Conservation (phyloP, 2,113 vertebrate genomes). For the Menidia beryllina region DNA sequence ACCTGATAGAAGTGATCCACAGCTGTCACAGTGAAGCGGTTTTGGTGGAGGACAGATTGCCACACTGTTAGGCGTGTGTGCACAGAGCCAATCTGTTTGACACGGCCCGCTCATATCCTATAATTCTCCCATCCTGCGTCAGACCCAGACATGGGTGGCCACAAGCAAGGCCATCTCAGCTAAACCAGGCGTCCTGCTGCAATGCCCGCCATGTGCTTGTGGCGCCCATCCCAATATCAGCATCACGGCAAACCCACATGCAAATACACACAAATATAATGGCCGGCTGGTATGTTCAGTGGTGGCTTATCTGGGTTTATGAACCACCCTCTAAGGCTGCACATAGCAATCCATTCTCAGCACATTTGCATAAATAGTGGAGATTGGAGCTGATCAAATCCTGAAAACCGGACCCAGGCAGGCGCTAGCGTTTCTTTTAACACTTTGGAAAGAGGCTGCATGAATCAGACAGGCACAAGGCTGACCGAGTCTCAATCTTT, state of each 20-base stretch:
- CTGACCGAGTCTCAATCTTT: conserved; percentile 39
- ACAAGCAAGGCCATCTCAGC: background rate
- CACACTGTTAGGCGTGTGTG: background rate
- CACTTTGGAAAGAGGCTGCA: conserved; percentile 2
- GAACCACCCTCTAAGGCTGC: conserved; percentile 3
- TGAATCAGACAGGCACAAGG: conserved; percentile 44
- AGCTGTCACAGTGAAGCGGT: conserved; percentile 16
- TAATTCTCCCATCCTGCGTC: conserved; percentile 3
- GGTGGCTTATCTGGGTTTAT: conserved; percentile 33
- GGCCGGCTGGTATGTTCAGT: background rate
- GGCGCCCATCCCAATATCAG: conserved; percentile 18
- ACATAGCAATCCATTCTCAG: conserved; percentile 35
- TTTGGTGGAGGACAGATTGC: conserved; percentile 12
- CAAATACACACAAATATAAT: conserved; percentile 28
- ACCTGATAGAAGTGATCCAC: conserved; percentile 35
- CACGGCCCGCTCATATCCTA: conserved; percentile 7
- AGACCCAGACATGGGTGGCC: background rate
- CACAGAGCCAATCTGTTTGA: conserved; percentile 16
- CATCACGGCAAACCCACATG: conserved; percentile 30
- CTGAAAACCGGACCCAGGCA: conserved; percentile 11
- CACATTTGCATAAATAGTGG: conserved; percentile 15
- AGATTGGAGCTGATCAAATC: conserved; percentile 26
- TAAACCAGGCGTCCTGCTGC: conserved; percentile 5
- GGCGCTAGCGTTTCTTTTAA: conserved; percentile 11
- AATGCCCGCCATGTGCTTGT: conserved; percentile 13